These are phyloP conservation scores for Rhagium mordax DNA, from an alignment of 2,888 invertebrate genomes.

Conservation along the genomic window DNA sequence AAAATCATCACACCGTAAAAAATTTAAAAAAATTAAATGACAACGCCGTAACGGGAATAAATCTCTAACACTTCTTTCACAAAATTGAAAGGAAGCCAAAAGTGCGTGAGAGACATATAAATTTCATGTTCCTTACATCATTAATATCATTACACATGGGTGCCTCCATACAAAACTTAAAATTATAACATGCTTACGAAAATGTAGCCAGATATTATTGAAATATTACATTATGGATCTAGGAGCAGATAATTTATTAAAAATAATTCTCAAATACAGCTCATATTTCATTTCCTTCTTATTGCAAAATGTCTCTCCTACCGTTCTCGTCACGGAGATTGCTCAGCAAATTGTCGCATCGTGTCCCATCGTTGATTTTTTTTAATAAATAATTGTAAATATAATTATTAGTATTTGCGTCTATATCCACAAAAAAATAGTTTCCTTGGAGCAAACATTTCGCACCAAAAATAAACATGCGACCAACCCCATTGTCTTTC, in stretches of 20 bases:
- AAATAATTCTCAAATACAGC: too few relatives aligned
- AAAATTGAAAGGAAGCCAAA: not conserved
- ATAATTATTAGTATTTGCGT: too few relatives aligned
- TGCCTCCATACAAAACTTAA: not conserved
- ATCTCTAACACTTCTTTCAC: not conserved
- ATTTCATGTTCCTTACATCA: not conserved
- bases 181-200: not conserved
- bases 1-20: too few relatives aligned
- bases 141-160: not conserved
- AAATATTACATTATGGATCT: not conserved
- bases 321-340: too few relatives aligned
- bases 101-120: not conserved
- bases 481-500: constrained; percentile 15
- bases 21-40: too few relatives aligned
- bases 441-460: not conserved
- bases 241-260: too few relatives aligned
- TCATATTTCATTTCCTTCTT: too few relatives aligned
- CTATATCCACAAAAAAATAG: too few relatives aligned
- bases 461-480: not conserved
- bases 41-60: not conserved
- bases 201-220: not conserved
- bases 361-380: too few relatives aligned
- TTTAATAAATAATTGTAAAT: too few relatives aligned
- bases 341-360: too few relatives aligned
- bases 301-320: too few relatives aligned